Conservation (phyloP, 2,797 vertebrate genomes). For the Oreochromis grahami region DNA sequence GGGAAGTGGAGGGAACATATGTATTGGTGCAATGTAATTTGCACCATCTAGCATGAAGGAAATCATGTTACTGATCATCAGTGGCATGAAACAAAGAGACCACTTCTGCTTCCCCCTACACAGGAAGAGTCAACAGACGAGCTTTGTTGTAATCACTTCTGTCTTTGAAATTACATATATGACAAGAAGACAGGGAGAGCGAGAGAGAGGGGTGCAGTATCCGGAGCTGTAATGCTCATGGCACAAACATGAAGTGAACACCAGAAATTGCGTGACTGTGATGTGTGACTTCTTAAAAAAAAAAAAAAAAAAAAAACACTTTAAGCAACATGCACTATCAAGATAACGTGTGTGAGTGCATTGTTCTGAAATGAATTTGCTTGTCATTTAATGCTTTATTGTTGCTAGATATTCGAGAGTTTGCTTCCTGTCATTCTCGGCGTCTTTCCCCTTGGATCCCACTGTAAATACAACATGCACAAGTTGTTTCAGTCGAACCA, state of each 20-base stretch:
- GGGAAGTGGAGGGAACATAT: constrained; percentile 30
- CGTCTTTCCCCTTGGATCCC: background rate
- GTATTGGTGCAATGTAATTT: constrained; percentile 50
- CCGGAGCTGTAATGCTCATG: background rate
- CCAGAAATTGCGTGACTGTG: background rate
- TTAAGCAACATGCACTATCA: background rate
- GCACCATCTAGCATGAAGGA: constrained; percentile 52
- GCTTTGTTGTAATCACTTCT: constrained; percentile 58
- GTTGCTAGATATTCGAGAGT: background rate
- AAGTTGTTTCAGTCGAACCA: constrained; percentile 2
- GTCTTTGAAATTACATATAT: constrained; percentile 41
- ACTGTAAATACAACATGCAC: background rate
- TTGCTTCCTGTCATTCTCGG: background rate
- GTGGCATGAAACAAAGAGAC: constrained; percentile 46
- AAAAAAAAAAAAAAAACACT: too few relatives aligned
- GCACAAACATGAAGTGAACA: background rate
- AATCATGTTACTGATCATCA: constrained; percentile 45
- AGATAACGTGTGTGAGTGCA: background rate
- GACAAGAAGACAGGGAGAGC: background rate
- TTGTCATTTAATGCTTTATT: background rate
- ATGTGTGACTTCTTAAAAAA: background rate
- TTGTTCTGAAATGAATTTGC: background rate
- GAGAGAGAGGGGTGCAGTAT: background rate
- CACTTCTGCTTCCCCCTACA: constrained; percentile 65
- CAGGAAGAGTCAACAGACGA: constrained; percentile 43